Evolutionary conservation across 2,888 invertebrate species (phyloP).

Genomic region (Thereva unica): DNA sequence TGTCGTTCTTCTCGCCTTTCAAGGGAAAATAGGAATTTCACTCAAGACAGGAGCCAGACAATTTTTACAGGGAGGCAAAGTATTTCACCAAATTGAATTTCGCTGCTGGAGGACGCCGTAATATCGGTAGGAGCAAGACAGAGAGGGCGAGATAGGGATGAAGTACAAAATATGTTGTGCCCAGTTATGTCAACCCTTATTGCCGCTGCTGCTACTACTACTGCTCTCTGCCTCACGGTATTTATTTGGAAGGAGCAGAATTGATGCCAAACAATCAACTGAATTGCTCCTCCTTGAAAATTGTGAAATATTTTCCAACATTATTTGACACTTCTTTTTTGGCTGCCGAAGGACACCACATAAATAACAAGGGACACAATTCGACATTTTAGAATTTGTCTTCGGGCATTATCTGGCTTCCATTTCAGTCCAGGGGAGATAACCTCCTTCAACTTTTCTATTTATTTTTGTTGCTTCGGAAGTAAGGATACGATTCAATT

Average conservation of each 20-base stretch:
- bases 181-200: constrained; percentile 14
- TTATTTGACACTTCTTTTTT: constrained; percentile 28
- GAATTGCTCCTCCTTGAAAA: constrained; percentile 28
- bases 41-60: constrained; percentile 9
- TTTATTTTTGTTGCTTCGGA: no score
- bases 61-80: constrained; percentile 16
- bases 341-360: constrained; percentile 9
- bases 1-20: constrained; percentile 3
- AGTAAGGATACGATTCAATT: no score
- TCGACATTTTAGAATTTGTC: constrained; percentile 12
- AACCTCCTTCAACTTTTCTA: no score
- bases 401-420: constrained; percentile 10
- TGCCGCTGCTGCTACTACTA: not conserved
- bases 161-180: constrained; percentile 7
- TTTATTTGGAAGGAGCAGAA: constrained; percentile 16
- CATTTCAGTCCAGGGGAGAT: not conserved
- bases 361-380: constrained; percentile 14
- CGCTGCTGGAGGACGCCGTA: constrained; percentile 17
- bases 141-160: not conserved
- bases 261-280: constrained; percentile 33
- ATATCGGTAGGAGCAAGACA: no score
- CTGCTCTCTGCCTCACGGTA: not conserved
- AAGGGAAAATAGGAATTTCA: not conserved
- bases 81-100: constrained; percentile 32
- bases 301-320: constrained; percentile 33